Evolutionary conservation across 2,113 vertebrate species (phyloP).

Genomic region (Bufo gargarizans): DNA sequence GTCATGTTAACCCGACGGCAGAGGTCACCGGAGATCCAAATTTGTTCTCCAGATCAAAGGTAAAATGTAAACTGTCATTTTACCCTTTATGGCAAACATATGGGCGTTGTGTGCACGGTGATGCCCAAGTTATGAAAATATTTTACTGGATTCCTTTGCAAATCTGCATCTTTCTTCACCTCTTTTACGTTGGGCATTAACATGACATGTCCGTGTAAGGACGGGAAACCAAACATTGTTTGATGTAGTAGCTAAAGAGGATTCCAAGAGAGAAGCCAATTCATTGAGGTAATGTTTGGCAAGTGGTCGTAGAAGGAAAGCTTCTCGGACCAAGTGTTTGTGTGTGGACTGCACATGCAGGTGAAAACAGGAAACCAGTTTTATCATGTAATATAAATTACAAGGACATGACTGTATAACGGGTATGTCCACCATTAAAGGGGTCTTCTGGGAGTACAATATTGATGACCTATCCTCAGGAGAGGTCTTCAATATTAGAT

Average conservation of each 20-base stretch:
- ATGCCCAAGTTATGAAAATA: slow-evolving; percentile 38
- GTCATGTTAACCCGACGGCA: slow-evolving; percentile 9
- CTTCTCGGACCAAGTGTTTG: neutral
- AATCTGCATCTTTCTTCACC: slow-evolving; percentile 45
- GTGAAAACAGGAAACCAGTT: neutral
- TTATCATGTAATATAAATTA: neutral
- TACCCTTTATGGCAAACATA: slow-evolving; percentile 55
- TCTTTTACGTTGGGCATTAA: slow-evolving; percentile 23
- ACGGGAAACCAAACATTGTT: slow-evolving; percentile 27
- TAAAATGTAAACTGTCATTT: slow-evolving; percentile 45
- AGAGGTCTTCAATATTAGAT: no score
- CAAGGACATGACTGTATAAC: neutral
- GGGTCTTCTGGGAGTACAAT: no score
- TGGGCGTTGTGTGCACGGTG: slow-evolving; percentile 29
- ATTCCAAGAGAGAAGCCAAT: slow-evolving; percentile 1
- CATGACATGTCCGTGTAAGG: slow-evolving; percentile 12
- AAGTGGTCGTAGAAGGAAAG: neutral
- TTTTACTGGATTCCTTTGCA: slow-evolving; percentile 42
- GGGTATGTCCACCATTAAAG: no score
- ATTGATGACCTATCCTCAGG: no score
- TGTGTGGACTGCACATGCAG: neutral
- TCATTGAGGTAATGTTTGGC: neutral
- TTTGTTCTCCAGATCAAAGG: slow-evolving; percentile 54
- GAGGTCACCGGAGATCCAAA: slow-evolving; percentile 43
- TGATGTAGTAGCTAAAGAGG: slow-evolving; percentile 4